Base-by-base conservation (phyloP, 2,888 invertebrate genomes). In the Eristalinus sepulchralis region DNA sequence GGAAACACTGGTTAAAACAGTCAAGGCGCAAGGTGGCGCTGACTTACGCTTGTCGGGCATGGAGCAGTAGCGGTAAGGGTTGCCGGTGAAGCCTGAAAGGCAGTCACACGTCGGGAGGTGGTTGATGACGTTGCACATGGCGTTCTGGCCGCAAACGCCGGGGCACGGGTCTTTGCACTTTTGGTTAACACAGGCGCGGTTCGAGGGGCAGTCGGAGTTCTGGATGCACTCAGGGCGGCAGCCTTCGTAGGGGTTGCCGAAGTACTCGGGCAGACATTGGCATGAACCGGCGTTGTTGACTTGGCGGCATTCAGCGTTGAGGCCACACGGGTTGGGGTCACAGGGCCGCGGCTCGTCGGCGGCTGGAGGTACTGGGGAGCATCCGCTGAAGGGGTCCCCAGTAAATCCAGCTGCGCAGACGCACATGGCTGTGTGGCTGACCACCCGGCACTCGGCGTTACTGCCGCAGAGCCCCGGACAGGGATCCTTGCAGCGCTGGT, bases 141-240 rank as follows among this genome's bases (percentile, higher is more conserved):
- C 95, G 89, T 96, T 96, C 79, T 95, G 93, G 2, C 96, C 96
- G 90, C 97, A 97, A 17, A 95, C 95, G 87, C 96, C 96, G 6
- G 95, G 95, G 89, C 97, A 97, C 20, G 97, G 96, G 93, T 97
- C 95, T 90, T 94, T 93, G 91, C 97, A 97, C 92, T 96, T 96
- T 88, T 95, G 95, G 88, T 95, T 94, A 3, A 95, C 93, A 90
- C 97, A 97, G 88, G 96, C 96, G 91, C 94, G 94, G 88, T 95
- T 94, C 68, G 94, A 93, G n/a, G 95, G 92, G 91, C 97, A 97
- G 93, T 97, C 96, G 8, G 96, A 95, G 90, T 96, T 96, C 5
- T 95, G 94, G n/a, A 95, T 94, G 91, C 97, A 97, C 92, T 97
- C 96, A 0, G 96, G 96, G 89, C 96, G 94, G 91, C 97, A 97